Percentiles rank a stretch among this genome's conserved stretches.
Conservation (phyloP, 2,888 invertebrate genomes). For the Dynastes maya region DNA sequence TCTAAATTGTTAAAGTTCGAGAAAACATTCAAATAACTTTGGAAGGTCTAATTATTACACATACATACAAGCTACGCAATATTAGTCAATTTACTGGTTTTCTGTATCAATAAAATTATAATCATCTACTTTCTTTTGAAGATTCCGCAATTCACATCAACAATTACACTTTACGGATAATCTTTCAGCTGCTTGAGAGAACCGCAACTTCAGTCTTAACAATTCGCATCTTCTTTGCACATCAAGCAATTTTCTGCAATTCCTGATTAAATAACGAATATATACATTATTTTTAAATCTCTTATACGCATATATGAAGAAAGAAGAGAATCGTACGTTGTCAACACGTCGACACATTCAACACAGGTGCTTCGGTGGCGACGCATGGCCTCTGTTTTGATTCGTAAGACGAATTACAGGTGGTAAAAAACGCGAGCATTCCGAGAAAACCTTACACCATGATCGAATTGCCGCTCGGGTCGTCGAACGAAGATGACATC, state of each 20-base stretch:
- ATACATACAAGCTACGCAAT: too few species aligned
- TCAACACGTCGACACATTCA: neutral
- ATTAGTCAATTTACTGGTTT: too few species aligned
- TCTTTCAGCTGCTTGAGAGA: too few species aligned
- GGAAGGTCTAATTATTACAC: too few species aligned
- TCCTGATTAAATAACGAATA: neutral
- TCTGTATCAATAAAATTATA: too few species aligned
- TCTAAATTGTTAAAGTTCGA: too few species aligned
- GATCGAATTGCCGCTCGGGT: constrained; percentile 15
- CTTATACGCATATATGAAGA: neutral
- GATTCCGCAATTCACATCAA: too few species aligned
- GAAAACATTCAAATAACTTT: too few species aligned
- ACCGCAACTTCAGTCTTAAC: neutral
- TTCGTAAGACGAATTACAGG: constrained; percentile 17
- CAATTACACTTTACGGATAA: too few species aligned
- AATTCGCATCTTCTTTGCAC: neutral
- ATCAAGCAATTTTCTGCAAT: neutral
- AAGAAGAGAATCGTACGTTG: neutral
- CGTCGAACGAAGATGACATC: constrained; percentile 27
- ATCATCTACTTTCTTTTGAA: too few species aligned
- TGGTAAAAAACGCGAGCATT: constrained; percentile 6
- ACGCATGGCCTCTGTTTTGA: constrained; percentile 3
- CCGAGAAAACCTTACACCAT: neutral
- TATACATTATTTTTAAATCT: neutral
- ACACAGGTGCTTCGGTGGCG: constrained; percentile 1